Evolutionary conservation across 2,888 invertebrate genomes (phyloP).

Genomic region (Neoscelio sp.): DNA sequence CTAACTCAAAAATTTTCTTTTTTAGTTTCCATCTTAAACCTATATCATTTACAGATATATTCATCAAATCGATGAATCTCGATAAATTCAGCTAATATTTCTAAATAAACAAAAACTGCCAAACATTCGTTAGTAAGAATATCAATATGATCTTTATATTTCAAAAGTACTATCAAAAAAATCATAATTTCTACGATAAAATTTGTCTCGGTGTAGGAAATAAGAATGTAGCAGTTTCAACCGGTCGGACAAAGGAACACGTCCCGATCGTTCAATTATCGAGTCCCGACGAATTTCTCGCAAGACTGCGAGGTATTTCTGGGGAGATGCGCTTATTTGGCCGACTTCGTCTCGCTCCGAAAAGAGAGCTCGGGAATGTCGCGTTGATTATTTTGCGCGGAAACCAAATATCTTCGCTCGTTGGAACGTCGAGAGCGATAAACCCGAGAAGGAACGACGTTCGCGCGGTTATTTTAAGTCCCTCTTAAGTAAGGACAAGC

Average conservation of each 20-base stretch:
- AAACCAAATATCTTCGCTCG: conserved; percentile 59
- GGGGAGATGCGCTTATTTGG: conserved; percentile 36
- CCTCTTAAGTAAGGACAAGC: conserved; percentile 67
- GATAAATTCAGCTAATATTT: too few relatives aligned
- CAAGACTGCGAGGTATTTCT: conserved; percentile 38
- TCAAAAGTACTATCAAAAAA: too few relatives aligned
- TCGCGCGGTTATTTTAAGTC: conserved; percentile 62
- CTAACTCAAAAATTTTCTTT: too few relatives aligned
- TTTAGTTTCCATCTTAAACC: too few relatives aligned
- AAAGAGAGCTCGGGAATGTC: conserved; percentile 58
- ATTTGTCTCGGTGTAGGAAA: conserved; percentile 34
- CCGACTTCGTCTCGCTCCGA: conserved; percentile 22
- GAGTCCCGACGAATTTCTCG: conserved; percentile 30
- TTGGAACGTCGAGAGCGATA: conserved; percentile 62
- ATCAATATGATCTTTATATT: too few relatives aligned
- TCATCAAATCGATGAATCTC: too few relatives aligned
- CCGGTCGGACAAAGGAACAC: conserved; percentile 35
- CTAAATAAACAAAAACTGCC: too few relatives aligned
- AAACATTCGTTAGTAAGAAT: too few relatives aligned
- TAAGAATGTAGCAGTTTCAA: conserved; percentile 32
- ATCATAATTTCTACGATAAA: neutral
- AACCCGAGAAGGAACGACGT: conserved; percentile 63
- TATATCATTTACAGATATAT: too few relatives aligned
- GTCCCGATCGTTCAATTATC: conserved; percentile 57
- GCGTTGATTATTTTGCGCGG: conserved; percentile 64